These are phyloP conservation scores for Harpagifer antarcticus DNA, from an alignment of 2,797 vertebrate genomes.

Conservation along the genomic window DNA sequence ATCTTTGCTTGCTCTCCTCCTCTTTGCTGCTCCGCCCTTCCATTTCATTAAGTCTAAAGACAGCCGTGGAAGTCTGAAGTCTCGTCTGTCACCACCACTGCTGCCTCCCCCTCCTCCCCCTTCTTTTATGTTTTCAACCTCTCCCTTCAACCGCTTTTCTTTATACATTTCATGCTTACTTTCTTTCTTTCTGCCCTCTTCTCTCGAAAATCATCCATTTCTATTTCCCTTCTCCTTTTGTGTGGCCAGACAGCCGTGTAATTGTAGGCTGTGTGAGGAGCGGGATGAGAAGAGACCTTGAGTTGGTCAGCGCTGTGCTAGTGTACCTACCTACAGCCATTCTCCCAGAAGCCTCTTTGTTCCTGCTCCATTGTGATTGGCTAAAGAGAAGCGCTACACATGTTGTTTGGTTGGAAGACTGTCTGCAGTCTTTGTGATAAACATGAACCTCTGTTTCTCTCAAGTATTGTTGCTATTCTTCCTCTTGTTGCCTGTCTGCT, in stretches of 20 bases:
- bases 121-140: constrained; percentile 71
- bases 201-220: constrained; percentile 68
- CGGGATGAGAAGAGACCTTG: constrained; percentile 64
- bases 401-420: constrained; percentile 74
- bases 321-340: constrained; percentile 67
- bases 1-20: constrained; percentile 55
- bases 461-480: constrained; percentile 71
- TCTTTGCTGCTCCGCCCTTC: constrained; percentile 74
- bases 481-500: constrained; percentile 59
- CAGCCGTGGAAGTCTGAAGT: constrained; percentile 63
- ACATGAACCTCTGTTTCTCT: constrained; percentile 72
- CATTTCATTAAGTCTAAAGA: constrained; percentile 83
- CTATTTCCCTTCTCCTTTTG: constrained; percentile 74
- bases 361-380: constrained; percentile 66
- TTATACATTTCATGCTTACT: constrained; percentile 70
- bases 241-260: constrained; percentile 77
- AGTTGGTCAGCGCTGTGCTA: constrained; percentile 49
- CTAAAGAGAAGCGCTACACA: constrained; percentile 73
- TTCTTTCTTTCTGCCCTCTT: constrained; percentile 51
- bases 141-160: constrained; percentile 72
- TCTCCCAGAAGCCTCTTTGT: constrained; percentile 73
- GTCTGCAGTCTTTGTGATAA: constrained; percentile 84
- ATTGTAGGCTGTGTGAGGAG: constrained; percentile 70
- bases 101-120: constrained; percentile 37
- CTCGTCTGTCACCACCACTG: constrained; percentile 56